Evolutionary conservation across 2,113 vertebrate genomes (phyloP), one percentile per base, ranked within the genome.

Genomic region (Rhagologus leucostigma): DNA sequence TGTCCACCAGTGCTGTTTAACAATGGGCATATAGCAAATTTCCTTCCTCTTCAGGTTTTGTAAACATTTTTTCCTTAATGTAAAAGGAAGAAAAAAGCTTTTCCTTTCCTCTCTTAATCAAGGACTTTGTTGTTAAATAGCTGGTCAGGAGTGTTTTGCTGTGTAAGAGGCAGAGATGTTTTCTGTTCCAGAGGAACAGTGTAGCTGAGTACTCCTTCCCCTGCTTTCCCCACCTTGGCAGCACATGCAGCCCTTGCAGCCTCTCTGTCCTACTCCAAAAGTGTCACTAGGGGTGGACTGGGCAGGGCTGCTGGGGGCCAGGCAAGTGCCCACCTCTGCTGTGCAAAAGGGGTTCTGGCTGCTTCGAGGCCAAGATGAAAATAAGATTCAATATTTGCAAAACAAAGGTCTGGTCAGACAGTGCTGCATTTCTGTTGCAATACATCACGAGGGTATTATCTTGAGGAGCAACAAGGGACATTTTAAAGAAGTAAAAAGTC

Each of bases 401-500:
- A 83, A 79, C 55, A 64, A 86, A 50, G 46, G 71, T 94, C 89
- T 1, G 10, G 85, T 84, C 89, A 79, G 81, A 79, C 89, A 88
- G 13, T 56, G 35, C 62, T 90, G 85, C 79, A 47, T 89, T 92
- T 87, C 92, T 92, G 46, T 75, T 94, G 84, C 71, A 96, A 95
- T 91, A 88, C 74, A 93, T 97, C 94, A 96, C 20, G 0, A 29
- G 90, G 89, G 76, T 91, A 79, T 96, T 94, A 87, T 91, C 91
- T 92, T 91, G 86, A 97, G 37, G 92, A 96, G 95, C 89, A 96
- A 35, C 93, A 73, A 92, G 95, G 96, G 98, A 97, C 94, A 17
- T 94, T 93, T 97, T 97, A 95, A 97, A 97, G 93, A 96, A 97
- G 81, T 79, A 96, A 75, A 93, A 97, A 94, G 89, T 95, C 97